Conservation (phyloP, 2,888 invertebrate genomes). For the Heteromurus nitidus region DNA sequence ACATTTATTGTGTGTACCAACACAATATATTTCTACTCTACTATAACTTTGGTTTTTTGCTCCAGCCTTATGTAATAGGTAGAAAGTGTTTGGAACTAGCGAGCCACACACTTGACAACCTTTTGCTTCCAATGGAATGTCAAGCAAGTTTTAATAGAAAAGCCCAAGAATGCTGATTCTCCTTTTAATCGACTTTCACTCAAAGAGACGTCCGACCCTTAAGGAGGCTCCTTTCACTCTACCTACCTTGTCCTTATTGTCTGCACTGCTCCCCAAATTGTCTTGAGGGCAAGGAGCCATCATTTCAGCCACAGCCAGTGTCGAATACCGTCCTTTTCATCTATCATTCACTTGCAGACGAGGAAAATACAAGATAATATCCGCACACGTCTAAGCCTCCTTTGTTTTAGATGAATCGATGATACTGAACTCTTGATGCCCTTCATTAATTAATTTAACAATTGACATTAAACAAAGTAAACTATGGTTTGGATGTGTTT, state of each 20-base stretch:
- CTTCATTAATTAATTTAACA: too few species aligned
- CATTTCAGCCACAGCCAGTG: background rate
- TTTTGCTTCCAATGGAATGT: constrained; percentile 14
- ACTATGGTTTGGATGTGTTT: too few species aligned
- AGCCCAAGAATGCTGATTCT: constrained; percentile 22
- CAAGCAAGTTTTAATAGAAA: constrained; percentile 16
- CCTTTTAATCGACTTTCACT: constrained; percentile 28
- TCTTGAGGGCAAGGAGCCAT: constrained; percentile 14
- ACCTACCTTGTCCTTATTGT: background rate
- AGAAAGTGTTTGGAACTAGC: too few species aligned
- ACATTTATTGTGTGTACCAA: constrained; percentile 2
- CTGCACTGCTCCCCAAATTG: constrained; percentile 7
- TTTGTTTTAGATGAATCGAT: too few species aligned
- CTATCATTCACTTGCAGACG: too few species aligned
- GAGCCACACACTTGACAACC: too few species aligned
- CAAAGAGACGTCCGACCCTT: background rate
- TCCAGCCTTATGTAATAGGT: background rate
- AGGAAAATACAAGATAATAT: too few species aligned
- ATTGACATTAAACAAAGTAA: too few species aligned
- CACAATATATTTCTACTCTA: background rate
- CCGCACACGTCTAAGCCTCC: too few species aligned
- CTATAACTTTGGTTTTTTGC: background rate
- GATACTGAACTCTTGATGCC: too few species aligned
- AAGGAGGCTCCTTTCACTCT: background rate
- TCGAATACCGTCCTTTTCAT: background rate